phyloP scores from a whole-genome alignment of 2,113 vertebrate species.

The Cyanoramphus novaezelandiae region DNA sequence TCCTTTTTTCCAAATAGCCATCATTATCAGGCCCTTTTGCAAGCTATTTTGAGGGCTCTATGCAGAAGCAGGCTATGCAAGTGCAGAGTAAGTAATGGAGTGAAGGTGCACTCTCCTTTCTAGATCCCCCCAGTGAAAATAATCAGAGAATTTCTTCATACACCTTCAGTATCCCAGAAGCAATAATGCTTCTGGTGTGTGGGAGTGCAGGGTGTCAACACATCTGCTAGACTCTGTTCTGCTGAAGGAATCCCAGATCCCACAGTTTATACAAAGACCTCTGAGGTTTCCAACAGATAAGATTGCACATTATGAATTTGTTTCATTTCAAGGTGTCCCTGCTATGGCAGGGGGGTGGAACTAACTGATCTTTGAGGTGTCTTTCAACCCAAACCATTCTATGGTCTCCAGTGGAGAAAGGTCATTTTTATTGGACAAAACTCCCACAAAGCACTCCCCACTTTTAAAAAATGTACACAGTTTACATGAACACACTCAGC shows the following conservation, averaged over 20 bases:
- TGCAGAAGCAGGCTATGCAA: background rate
- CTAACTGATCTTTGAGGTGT: background rate
- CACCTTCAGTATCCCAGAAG: background rate
- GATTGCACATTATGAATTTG: background rate
- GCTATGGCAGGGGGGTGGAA: background rate
- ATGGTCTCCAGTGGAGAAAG: background rate
- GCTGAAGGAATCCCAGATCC: background rate
- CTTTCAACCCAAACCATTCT: background rate
- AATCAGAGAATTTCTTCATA: background rate
- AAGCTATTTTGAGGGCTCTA: background rate
- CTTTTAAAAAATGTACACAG: background rate
- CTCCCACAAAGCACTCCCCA: background rate
- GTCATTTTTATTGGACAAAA: background rate
- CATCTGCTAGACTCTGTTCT: background rate
- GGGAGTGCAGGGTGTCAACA: background rate
- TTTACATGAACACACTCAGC: background rate
- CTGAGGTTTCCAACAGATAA: background rate
- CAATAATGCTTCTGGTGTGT: background rate
- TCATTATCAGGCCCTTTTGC: background rate
- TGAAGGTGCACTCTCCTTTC: background rate
- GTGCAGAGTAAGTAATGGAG: background rate
- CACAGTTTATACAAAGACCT: background rate
- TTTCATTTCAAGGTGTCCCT: background rate
- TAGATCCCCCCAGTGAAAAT: background rate
- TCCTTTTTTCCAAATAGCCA: background rate